Evolutionary conservation across 2,888 invertebrate genomes (phyloP), one percentile per base, ranked within the genome.

Genomic region (Phengaris arion): DNA sequence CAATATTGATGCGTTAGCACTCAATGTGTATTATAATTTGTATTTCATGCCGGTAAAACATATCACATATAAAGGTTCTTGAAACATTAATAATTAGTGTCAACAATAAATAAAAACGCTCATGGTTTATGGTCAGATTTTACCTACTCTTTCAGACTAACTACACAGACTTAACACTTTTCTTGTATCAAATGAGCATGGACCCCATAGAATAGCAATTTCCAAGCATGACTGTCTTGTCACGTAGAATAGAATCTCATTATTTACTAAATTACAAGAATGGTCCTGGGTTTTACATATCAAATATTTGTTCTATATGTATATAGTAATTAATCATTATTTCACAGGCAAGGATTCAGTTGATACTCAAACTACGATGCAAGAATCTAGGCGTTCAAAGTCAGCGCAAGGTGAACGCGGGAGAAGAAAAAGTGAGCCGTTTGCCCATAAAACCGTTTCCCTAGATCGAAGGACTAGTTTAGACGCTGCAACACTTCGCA

Each of bases 401-500:
- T 92, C 90, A 77, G 86, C 83, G 83, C 89, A 87, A 76, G 94
- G 86, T 85, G 94, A 88, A 83, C 94, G 88, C 87, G 94, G 88
- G 82, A 88, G 92, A 73, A 87, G 91, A 76, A 86, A 88, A 79
- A 92, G 88, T 83, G 92, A 91, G 83, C 91, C 92, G 68, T 90
- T 88, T 82, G 88, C 89, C 68, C 87, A 89, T 76, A 84, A 87
- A 54, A 86, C 87, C 78, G 84, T 82, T 68, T 89, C 92, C 74
- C 85, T 89, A 77, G 90, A 91, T 83, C 94, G 96, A 76, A 94
- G 96, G 79, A 94, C 95, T 78, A 96, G 96, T 83, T 94, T 96
- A 83, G 95, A 95, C 82, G 86, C 88, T 77, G 87, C 94, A 89
- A 83, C 89, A 72, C 83, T 90, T 13, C 89, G 89, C 76, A 83